These are phyloP conservation scores for Heliconius hewitsoni DNA, from an alignment of 1,140 invertebrate species.

Conservation along the genomic window DNA sequence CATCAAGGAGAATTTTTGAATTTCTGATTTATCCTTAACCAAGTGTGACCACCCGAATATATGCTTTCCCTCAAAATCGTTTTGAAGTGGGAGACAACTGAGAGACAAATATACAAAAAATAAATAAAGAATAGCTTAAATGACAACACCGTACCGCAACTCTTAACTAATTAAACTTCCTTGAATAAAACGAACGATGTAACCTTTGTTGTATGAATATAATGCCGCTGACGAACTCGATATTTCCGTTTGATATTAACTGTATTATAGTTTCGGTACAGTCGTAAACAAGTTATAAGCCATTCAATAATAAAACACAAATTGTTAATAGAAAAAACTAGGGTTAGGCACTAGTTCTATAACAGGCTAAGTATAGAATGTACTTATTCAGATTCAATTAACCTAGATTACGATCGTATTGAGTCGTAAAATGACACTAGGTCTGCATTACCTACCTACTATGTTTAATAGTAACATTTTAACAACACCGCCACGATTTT, in stretches of 20 bases:
- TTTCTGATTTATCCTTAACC: slow-evolving; percentile 24
- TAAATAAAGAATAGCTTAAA: not conserved
- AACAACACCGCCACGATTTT: slow-evolving; percentile 28
- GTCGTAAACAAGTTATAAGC: slow-evolving; percentile 46
- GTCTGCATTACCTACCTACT: slow-evolving; percentile 40
- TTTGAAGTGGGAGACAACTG: not conserved
- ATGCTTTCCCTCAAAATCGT: not conserved
- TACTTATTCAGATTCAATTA: slow-evolving; percentile 54
- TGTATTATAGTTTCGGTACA: slow-evolving; percentile 67
- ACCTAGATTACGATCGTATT: slow-evolving; percentile 52
- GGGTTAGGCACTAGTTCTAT: slow-evolving; percentile 38
- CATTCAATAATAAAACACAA: slow-evolving; percentile 2
- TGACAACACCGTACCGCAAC: not conserved
- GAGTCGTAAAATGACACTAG: slow-evolving; percentile 50
- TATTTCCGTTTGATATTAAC: slow-evolving; percentile 74
- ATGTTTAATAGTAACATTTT: slow-evolving; percentile 47
- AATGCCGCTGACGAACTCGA: slow-evolving; percentile 69
- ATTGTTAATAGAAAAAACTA: slow-evolving; percentile 49
- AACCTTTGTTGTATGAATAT: slow-evolving; percentile 74
- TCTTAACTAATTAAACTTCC: slow-evolving; percentile 53
- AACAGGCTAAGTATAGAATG: slow-evolving; percentile 47
- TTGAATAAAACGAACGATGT: slow-evolving; percentile 64
- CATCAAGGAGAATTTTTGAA: slow-evolving; percentile 44
- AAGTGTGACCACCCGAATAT: slow-evolving; percentile 14
- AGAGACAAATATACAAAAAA: not conserved